These are phyloP conservation scores for Adelges cooleyi DNA, from an alignment of 1,140 invertebrate genomes.

Conservation along the genomic window DNA sequence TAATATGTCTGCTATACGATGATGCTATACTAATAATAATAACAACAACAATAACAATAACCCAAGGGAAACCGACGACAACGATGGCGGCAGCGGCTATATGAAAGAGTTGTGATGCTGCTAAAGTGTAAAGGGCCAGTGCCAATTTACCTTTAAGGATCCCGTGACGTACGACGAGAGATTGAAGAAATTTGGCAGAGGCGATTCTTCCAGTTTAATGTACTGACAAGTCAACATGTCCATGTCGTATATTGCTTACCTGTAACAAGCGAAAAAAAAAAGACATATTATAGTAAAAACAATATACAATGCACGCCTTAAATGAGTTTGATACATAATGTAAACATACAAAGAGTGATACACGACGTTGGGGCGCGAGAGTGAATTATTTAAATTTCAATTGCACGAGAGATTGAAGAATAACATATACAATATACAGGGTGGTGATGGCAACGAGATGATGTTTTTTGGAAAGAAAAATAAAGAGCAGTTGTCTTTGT, in stretches of 20 bases:
- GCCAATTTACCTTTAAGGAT: constrained; percentile 22
- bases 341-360: too few relatives aligned
- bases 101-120: neutral
- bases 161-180: constrained; percentile 7
- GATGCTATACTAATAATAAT: too few relatives aligned
- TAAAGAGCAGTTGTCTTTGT: too few relatives aligned
- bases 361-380: neutral
- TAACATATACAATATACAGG: too few relatives aligned
- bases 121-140: too few relatives aligned
- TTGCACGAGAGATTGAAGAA: too few relatives aligned
- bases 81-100: neutral
- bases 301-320: neutral
- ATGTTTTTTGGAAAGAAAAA: too few relatives aligned
- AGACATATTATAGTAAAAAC: neutral
- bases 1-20: neutral
- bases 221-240: constrained; percentile 24
- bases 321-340: too few relatives aligned
- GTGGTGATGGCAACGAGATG: too few relatives aligned
- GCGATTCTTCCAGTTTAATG: constrained; percentile 1
- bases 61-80: neutral
- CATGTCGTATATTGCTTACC: constrained; percentile 20
- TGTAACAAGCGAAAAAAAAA: neutral
- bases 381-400: neutral
- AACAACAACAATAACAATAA: too few relatives aligned
- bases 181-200: constrained; percentile 18